phyloP scores from a whole-genome alignment of 2,797 vertebrate genomes.

The Rhabdomys pumilio region DNA sequence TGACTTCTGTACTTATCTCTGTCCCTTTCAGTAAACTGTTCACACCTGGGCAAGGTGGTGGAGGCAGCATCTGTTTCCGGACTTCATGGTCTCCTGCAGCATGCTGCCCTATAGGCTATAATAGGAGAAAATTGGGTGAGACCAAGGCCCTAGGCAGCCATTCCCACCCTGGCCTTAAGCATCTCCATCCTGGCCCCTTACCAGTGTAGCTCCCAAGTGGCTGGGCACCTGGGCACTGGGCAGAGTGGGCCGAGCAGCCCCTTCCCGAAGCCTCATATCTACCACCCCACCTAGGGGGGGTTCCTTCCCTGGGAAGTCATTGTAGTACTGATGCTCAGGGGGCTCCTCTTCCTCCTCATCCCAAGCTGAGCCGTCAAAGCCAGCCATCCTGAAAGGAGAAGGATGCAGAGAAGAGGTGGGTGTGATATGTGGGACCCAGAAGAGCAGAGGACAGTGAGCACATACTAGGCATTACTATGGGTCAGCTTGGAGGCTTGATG shows the following conservation, averaged over 20 bases:
- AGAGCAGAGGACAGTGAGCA: neutral
- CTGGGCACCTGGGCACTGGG: slow-evolving; percentile 84
- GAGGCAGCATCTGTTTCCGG: slow-evolving; percentile 86
- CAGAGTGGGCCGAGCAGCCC: slow-evolving; percentile 70
- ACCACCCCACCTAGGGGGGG: slow-evolving; percentile 96
- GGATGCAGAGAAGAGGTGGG: neutral
- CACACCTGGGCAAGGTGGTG: slow-evolving; percentile 86
- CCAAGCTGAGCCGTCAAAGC: slow-evolving; percentile 98
- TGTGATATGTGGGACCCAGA: neutral
- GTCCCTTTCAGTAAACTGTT: neutral
- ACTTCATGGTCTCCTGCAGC: slow-evolving; percentile 81
- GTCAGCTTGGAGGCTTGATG: neutral
- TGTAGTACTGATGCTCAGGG: slow-evolving; percentile 97
- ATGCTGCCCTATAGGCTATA: slow-evolving; percentile 89
- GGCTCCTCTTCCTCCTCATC: slow-evolving; percentile 98
- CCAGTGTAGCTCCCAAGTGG: slow-evolving; percentile 95
- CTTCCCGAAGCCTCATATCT: slow-evolving; percentile 94
- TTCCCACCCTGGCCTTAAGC: neutral
- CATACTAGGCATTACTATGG: accelerated
- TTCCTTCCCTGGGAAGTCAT: slow-evolving; percentile 98
- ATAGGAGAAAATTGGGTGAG: slow-evolving; percentile 49
- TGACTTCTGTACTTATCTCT: neutral
- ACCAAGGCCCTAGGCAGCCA: neutral
- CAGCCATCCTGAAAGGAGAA: slow-evolving; percentile 94
- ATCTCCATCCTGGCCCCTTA: slow-evolving; percentile 84